A percentile compares a stretch with the other conserved stretches of the same genome.
phyloP scores from a whole-genome alignment of 2,888 invertebrate genomes.

The Meteorus colon region DNA sequence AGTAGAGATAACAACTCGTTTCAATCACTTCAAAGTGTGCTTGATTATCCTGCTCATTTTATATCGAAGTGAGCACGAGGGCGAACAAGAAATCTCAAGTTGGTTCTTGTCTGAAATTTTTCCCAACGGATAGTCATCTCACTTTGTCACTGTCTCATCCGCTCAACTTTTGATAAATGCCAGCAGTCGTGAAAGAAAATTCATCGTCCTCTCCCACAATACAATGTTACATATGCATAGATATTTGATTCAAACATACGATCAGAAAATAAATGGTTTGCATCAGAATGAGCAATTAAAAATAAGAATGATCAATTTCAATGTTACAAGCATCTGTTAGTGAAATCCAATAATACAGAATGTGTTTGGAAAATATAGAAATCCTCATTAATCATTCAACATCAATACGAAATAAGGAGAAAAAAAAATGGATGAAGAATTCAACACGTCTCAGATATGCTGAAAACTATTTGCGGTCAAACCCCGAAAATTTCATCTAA shows the following conservation, averaged over 20 bases:
- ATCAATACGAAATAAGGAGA: too few species aligned
- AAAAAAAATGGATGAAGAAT: too few species aligned
- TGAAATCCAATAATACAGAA: too few species aligned
- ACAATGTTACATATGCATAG: not conserved
- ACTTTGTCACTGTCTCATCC: conserved; percentile 21
- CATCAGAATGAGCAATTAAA: too few species aligned
- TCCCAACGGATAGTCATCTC: not conserved
- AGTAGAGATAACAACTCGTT: not conserved
- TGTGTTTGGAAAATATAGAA: too few species aligned
- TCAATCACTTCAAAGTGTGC: conserved; percentile 6
- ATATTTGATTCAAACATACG: not conserved
- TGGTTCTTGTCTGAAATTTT: conserved; percentile 7
- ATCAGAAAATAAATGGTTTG: too few species aligned
- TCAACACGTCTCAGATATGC: too few species aligned
- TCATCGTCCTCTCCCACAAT: not conserved
- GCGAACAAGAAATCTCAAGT: conserved; percentile 14
- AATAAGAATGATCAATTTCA: too few species aligned
- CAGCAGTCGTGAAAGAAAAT: conserved; percentile 6
- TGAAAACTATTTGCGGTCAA: too few species aligned
- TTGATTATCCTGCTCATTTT: conserved; percentile 15
- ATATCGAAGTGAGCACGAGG: not conserved
- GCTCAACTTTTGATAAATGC: conserved; percentile 25
- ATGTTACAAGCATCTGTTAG: too few species aligned
- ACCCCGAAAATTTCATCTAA: too few species aligned
- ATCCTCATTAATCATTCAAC: too few species aligned